Conservation (phyloP, 2,113 vertebrate species). For the Eulemur rufifrons region DNA sequence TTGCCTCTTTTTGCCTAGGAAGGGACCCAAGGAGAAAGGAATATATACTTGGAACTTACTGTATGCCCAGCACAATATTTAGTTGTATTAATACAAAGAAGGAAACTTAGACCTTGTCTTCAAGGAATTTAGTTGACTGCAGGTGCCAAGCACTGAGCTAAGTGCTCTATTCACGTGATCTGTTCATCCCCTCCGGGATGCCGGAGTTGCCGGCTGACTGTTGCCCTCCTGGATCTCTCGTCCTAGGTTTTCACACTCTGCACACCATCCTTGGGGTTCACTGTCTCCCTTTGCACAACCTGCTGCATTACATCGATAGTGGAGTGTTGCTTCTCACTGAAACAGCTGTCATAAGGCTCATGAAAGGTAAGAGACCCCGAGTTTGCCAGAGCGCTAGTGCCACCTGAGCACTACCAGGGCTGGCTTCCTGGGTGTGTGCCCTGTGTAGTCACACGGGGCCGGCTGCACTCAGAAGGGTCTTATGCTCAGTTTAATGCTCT, state of each 20-base stretch:
- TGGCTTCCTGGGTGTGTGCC: rapidly evolving
- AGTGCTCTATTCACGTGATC: neutral
- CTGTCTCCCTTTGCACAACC: conserved; percentile 91
- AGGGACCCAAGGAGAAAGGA: neutral
- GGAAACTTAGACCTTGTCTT: neutral
- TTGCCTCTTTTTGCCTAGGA: neutral
- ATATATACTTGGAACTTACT: neutral
- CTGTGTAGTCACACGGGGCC: neutral
- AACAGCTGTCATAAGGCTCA: conserved; percentile 86
- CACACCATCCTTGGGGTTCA: conserved; percentile 88
- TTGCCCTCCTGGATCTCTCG: neutral
- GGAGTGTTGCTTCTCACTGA: conserved; percentile 91
- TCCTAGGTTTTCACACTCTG: conserved; percentile 92
- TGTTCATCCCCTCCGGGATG: neutral
- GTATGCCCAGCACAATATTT: neutral
- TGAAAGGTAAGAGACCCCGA: conserved; percentile 86
- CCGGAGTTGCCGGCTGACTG: neutral
- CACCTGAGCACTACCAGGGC: neutral
- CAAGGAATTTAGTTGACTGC: neutral
- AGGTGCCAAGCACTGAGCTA: neutral
- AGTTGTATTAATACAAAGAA: neutral
- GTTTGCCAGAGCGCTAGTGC: neutral
- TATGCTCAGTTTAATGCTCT: neutral
- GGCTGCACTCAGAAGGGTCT: neutral
- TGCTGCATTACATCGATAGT: conserved; percentile 93